Percentiles rank a stretch among this genome's conserved stretches.
These are phyloP conservation scores for Chlorocebus sabaeus DNA, from an alignment of 2,113 vertebrate genomes.

Conservation along the genomic window DNA sequence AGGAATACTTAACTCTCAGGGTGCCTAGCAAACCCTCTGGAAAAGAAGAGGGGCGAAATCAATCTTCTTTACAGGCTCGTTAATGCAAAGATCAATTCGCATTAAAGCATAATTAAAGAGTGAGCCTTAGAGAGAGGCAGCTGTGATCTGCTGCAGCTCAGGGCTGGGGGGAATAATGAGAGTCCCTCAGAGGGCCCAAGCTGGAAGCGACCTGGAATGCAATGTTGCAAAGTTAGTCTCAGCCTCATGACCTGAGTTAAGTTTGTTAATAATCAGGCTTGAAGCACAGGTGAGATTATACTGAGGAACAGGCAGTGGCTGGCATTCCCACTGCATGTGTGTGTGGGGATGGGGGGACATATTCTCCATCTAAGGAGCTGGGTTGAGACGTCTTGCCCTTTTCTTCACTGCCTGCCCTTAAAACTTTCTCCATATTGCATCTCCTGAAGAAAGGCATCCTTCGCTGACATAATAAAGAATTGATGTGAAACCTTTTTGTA, in stretches of 20 bases:
- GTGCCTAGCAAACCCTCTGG: constrained; percentile 71
- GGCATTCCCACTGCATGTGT: neutral
- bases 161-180: neutral
- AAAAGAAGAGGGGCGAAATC: constrained; percentile 63
- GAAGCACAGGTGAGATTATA: neutral
- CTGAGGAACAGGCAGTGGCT: neutral
- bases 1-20: constrained; percentile 70
- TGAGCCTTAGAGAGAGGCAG: constrained; percentile 26
- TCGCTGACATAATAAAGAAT: neutral
- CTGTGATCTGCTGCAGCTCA: neutral
- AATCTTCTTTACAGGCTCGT: constrained; percentile 79
- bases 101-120: constrained; percentile 82
- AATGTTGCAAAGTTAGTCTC: neutral
- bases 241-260: neutral
- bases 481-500: neutral
- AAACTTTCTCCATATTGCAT: neutral
- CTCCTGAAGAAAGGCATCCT: neutral
- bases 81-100: constrained; percentile 78
- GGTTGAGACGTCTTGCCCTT: neutral
- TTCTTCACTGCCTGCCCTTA: neutral
- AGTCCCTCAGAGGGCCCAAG: neutral
- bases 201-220: neutral
- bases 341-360: neutral
- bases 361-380: neutral
- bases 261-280: neutral